Conservation (phyloP, 2,888 invertebrate genomes). For the Clitarchus hookeri region DNA sequence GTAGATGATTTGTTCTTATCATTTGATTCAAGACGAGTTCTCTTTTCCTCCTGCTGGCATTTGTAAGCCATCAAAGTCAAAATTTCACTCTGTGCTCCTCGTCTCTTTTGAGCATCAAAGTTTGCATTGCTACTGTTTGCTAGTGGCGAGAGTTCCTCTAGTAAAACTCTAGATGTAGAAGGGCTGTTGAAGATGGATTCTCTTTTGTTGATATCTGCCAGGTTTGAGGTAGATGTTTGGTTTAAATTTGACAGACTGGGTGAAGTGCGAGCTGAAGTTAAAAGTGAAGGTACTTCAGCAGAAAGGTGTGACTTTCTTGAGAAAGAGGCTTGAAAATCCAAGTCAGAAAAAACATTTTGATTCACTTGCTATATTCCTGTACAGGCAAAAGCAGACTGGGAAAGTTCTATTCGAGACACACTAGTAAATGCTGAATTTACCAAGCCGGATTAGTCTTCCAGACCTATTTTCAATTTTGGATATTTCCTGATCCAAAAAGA, state of each 20-base stretch:
- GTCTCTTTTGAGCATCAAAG: background rate
- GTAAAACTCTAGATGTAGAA: background rate
- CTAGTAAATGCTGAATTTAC: constrained; percentile 18
- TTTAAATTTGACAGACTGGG: background rate
- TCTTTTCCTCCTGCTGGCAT: background rate
- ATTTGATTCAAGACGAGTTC: background rate
- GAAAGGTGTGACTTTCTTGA: background rate
- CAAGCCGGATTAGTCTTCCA: background rate
- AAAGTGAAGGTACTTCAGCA: background rate
- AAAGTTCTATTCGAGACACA: constrained; percentile 10
- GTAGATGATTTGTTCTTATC: background rate
- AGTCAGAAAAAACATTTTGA: constrained; percentile 3
- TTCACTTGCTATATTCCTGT: constrained; percentile 24
- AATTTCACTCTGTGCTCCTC: constrained; percentile 5
- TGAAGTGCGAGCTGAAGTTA: background rate
- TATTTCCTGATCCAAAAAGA: background rate
- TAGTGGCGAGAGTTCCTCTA: constrained; percentile 11
- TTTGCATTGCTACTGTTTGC: background rate
- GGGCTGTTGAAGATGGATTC: background rate
- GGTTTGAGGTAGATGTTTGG: background rate
- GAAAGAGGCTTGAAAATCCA: constrained; percentile 22
- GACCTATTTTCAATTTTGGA: background rate
- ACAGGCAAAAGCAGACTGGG: background rate
- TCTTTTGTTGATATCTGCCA: background rate
- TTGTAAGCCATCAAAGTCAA: background rate